Evolutionary conservation across 2,113 vertebrate species (phyloP), one percentile per base, ranked within the genome.

Genomic region (Elephas maximus): DNA sequence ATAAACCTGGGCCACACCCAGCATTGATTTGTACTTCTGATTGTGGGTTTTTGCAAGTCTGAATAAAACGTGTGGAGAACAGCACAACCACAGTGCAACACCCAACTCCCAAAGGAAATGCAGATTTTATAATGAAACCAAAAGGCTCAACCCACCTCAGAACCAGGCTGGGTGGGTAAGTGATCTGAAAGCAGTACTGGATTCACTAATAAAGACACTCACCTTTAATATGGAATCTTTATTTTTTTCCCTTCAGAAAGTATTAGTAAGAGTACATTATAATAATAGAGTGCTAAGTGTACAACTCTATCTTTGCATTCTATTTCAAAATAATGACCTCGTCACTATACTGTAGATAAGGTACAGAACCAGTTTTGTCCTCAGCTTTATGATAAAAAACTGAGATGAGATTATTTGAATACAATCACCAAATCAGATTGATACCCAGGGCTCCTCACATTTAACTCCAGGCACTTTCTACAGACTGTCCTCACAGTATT

Each of bases 321-420:
- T 62, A 5, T 71, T 90, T 74, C 44, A 65, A 45, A 79, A 6
- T 62, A 33, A 28, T 30, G 41, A 67, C 10, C 28, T 88, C 8
- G 53, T 17, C 30, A 41, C 12, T 53, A 37, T 9, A 18, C 33
- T 41, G 7, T 53, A 53, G 51, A 76, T 45, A 71, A 73, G 5
- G 48, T 26, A 53, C 37, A 14, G 15, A 8, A 60, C 33, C 69
- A 65, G 51, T 63, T 78, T 79, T 57, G 83, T 74, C 15, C 8
- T 77, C 33, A 67, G 37, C 91, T 6, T 88, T n/a, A 37, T 9
- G 0, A 78, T 89, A 44, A 74, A 78, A 57, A 93, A 82, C 33
- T 62, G 51, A 91, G 15, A 67, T 93, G 78, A 74, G 80, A 60
- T 78, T 33, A 82, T 33, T 44, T 88, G 88, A 87, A 37, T 87